Conservation (phyloP, 2,888 invertebrate species). For the Epinotia nisella region DNA sequence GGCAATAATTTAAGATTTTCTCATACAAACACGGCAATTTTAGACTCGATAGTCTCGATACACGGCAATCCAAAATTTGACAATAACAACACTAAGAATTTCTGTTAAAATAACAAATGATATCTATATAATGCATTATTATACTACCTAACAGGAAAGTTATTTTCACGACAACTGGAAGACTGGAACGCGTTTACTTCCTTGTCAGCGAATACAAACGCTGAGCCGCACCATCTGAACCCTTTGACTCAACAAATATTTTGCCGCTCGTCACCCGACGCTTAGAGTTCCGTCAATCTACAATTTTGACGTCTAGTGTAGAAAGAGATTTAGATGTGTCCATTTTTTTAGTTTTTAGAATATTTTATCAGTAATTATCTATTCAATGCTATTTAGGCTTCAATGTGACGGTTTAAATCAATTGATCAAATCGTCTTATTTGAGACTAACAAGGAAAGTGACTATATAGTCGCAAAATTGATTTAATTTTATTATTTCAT, state of each 20-base stretch:
- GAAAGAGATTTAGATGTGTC: neutral
- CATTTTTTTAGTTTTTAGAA: constrained; percentile 30
- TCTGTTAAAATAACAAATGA: too few relatives aligned
- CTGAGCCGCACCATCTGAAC: constrained; percentile 59
- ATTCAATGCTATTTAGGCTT: neutral
- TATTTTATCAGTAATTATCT: neutral
- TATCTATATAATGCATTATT: too few relatives aligned
- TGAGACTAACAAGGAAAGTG: too few relatives aligned
- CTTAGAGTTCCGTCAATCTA: constrained; percentile 1
- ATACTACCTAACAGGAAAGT: neutral
- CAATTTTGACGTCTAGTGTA: constrained; percentile 11
- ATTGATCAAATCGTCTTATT: too few relatives aligned
- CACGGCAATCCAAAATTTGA: too few relatives aligned
- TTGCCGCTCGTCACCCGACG: constrained; percentile 68
- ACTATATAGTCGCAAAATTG: too few relatives aligned
- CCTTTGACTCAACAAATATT: constrained; percentile 76
- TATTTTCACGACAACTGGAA: constrained; percentile 9
- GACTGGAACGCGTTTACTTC: constrained; percentile 40
- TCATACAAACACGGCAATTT: too few relatives aligned
- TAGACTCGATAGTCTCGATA: too few relatives aligned
- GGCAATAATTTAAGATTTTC: too few relatives aligned
- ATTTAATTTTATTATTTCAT: too few relatives aligned
- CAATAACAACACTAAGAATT: too few relatives aligned
- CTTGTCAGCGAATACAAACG: constrained; percentile 52
- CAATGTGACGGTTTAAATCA: too few relatives aligned